phyloP scores from a whole-genome alignment of 2,888 invertebrate species.

The Schizotus pectinicornis region DNA sequence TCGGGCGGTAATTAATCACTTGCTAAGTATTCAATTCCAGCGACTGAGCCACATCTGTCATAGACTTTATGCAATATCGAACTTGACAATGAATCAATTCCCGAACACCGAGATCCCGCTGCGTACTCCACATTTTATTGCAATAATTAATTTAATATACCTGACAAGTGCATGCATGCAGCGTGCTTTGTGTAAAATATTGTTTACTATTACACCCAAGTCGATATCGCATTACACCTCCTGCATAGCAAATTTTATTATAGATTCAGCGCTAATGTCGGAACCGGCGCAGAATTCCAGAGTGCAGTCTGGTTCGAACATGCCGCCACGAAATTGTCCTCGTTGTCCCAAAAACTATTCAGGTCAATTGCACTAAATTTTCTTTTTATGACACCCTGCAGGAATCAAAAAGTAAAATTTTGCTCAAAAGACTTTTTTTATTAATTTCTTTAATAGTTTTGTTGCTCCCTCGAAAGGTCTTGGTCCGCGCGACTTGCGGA shows the following conservation, averaged over 20 bases:
- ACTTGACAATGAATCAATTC: constrained; percentile 47
- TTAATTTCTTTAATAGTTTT: too few species aligned
- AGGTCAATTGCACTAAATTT: too few species aligned
- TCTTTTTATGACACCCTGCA: too few species aligned
- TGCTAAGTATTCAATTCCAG: constrained; percentile 39
- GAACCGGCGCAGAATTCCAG: too few species aligned
- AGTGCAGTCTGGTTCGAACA: too few species aligned
- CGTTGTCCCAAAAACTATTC: too few species aligned
- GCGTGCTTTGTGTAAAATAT: constrained; percentile 29
- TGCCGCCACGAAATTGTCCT: too few species aligned
- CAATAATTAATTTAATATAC: constrained; percentile 38
- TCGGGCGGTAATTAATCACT: constrained; percentile 40
- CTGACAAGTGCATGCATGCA: constrained; percentile 36
- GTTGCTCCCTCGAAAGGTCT: too few species aligned
- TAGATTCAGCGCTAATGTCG: constrained; percentile 7
- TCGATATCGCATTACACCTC: constrained; percentile 9
- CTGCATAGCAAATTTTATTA: constrained; percentile 20
- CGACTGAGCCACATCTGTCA: constrained; percentile 46
- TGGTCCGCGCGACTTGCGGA: too few species aligned
- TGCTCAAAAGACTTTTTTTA: too few species aligned
- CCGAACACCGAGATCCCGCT: constrained; percentile 29
- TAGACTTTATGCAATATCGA: constrained; percentile 44
- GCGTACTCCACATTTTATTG: constrained; percentile 44
- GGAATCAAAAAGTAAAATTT: too few species aligned
- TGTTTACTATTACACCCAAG: constrained; percentile 27